Base-by-base conservation (phyloP, 2,113 vertebrate genomes). In the Oncorhynchus gorbuscha region DNA sequence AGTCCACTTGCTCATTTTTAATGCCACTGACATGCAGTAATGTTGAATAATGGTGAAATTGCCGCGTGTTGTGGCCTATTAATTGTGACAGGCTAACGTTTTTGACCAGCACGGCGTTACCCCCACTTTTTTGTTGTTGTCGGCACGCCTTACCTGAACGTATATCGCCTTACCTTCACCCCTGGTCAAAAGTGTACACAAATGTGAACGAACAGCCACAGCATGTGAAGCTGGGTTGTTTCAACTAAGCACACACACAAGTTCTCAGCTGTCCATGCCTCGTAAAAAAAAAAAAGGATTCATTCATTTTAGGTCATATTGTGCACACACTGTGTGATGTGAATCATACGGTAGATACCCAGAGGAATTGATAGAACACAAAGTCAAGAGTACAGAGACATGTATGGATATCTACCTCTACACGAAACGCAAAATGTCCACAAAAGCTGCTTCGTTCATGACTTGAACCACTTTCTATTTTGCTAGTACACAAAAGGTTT, bases 401-500 rank as follows among this genome's bases (percentile, higher is more conserved):
- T 20, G 30, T 28, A 70, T 22, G 39, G 39, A 49, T 39, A 35
- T 12, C 61, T 70, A 70, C 35, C 13, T 49, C 39, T 48, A 70
- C 3, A 70, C 26, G 35, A 70, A 13, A 70, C 22, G 69, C n/a
- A 26, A 26, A 24, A 69, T 32, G 16, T 30, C 67, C 67, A 20
- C 20, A 20, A 39, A 69, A 69, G 30, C 18, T n/a, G 28, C 14
- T 69, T n/a, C 67, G 7, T 20, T 67, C 26, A 5, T 35, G 18
- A 18, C 39, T 20, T 35, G 35, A 68, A 68, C 30, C 66, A 39
- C 32, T 35, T 39, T 68, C 14, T 55, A 58, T 76, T 65, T 58
- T 49, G 18, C 18, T 67, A 51, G 75, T 66, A 49, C 59, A 64
- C 18, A 77, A 68, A 49, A 14, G 62, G 66, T n/a, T 32, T 12